phyloP scores from a whole-genome alignment of 2,113 vertebrate genomes.

The Nerophis lumbriciformis region DNA sequence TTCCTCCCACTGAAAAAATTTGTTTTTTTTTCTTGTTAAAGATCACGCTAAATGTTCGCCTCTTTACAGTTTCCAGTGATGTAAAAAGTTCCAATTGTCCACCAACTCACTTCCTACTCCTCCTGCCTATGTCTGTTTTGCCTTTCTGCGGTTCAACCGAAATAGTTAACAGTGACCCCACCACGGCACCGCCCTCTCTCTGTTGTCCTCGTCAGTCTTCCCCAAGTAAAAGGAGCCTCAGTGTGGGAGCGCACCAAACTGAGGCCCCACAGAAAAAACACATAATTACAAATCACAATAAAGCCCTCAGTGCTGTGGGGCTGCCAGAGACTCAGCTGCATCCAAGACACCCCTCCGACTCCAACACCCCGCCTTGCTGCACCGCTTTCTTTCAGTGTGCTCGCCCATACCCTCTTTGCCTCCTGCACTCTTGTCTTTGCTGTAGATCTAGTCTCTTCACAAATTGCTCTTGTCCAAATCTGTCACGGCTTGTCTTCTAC shows the following conservation, averaged over 20 bases:
- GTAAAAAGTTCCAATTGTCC: neutral
- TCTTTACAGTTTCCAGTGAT: neutral
- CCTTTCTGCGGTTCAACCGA: slow-evolving; percentile 29
- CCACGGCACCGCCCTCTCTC: slow-evolving; percentile 45
- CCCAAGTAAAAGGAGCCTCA: slow-evolving; percentile 59
- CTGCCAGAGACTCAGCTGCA: slow-evolving; percentile 65
- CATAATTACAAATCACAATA: slow-evolving; percentile 76
- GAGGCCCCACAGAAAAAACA: slow-evolving; percentile 67
- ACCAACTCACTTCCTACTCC: slow-evolving; percentile 1
- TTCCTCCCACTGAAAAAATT: no score
- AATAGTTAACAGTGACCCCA: slow-evolving; percentile 46
- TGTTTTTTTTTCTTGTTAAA: no score
- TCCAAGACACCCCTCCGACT: slow-evolving; percentile 15
- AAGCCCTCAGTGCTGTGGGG: slow-evolving; percentile 62
- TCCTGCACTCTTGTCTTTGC: slow-evolving; percentile 6
- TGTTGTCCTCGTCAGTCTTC: slow-evolving; percentile 61
- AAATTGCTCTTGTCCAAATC: neutral
- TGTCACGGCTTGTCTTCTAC: neutral
- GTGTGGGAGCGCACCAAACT: slow-evolving; percentile 63
- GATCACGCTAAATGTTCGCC: no score
- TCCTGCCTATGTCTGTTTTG: slow-evolving; percentile 24
- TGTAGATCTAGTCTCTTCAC: slow-evolving; percentile 9
- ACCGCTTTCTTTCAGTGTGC: slow-evolving; percentile 2
- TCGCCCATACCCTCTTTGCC: slow-evolving; percentile 6
- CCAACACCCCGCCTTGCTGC: slow-evolving; percentile 18